A percentile compares a stretch with the other conserved stretches of the same genome.
Conservation (phyloP, 2,113 vertebrate genomes). For the Riparia riparia region DNA sequence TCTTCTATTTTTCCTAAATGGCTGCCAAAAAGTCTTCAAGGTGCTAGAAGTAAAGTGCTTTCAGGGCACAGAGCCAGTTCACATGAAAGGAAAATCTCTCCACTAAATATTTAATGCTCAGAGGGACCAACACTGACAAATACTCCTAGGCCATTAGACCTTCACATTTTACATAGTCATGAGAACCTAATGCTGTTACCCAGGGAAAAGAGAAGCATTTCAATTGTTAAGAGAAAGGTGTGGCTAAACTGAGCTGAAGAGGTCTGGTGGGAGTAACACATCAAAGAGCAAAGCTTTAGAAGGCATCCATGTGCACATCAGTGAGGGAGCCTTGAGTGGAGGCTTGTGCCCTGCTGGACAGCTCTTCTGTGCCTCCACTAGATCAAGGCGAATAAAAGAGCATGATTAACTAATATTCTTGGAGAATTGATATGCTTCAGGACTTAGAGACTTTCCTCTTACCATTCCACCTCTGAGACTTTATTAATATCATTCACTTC, state of each 20-base stretch:
- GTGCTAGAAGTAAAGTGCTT: constrained; percentile 25
- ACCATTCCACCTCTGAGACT: not conserved
- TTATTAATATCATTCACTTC: rapidly evolving
- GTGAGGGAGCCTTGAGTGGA: not conserved
- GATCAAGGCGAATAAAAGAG: not conserved
- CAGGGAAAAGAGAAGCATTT: not conserved
- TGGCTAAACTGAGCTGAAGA: not conserved
- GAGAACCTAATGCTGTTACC: not conserved
- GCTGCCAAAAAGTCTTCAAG: not conserved
- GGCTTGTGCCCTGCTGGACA: not conserved
- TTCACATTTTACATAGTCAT: constrained; percentile 4
- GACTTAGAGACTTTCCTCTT: not conserved
- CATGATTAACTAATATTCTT: not conserved
- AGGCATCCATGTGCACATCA: rapidly evolving
- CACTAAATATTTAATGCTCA: constrained; percentile 9
- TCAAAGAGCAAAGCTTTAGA: not conserved
- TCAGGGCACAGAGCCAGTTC: constrained; percentile 41
- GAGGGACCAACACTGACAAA: not conserved
- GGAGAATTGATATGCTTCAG: not conserved
- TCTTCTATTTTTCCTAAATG: not conserved
- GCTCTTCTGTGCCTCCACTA: not conserved
- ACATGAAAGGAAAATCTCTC: not conserved
- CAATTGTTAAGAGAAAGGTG: not conserved
- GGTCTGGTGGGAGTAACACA: not conserved
- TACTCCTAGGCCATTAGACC: not conserved